Evolutionary conservation across 2,888 invertebrate species (phyloP).

Genomic region (Arge pagana): DNA sequence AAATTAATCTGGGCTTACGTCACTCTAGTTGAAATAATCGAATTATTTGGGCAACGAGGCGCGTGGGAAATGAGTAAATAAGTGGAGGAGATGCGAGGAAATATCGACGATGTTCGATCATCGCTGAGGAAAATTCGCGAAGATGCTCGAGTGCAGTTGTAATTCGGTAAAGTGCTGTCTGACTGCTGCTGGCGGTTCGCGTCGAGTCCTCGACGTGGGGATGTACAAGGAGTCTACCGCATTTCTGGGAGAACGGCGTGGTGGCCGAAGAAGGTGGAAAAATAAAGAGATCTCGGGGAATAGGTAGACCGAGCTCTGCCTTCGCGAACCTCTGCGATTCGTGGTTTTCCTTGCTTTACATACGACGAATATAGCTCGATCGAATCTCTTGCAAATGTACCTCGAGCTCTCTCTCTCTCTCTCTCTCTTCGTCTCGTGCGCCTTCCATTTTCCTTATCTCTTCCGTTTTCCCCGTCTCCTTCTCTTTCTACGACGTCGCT

Average conservation of each 20-base stretch:
- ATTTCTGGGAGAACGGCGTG: not conserved
- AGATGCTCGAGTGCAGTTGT: constrained; percentile 11
- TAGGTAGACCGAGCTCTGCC: not conserved
- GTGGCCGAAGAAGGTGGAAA: constrained; percentile 8
- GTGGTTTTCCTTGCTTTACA: constrained; percentile 14
- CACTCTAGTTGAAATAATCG: no score
- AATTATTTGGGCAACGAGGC: no score
- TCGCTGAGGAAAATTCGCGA: no score
- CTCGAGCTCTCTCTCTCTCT: no score
- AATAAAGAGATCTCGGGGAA: constrained; percentile 13
- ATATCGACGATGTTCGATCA: no score
- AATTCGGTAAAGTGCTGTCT: constrained; percentile 26
- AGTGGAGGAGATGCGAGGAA: no score
- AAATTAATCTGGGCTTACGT: no score
- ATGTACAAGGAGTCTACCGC: not conserved
- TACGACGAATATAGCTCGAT: not conserved
- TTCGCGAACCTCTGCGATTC: constrained; percentile 4
- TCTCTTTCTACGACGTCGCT: no score
- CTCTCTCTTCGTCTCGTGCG: not conserved
- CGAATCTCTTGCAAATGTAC: no score
- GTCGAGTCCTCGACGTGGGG: constrained; percentile 1
- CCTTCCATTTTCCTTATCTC: not conserved
- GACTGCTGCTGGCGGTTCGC: no score
- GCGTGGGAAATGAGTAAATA: no score
- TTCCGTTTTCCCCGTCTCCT: no score